These are phyloP conservation scores for Dinomys branickii DNA, from an alignment of 2,113 vertebrate genomes.

Conservation along the genomic window DNA sequence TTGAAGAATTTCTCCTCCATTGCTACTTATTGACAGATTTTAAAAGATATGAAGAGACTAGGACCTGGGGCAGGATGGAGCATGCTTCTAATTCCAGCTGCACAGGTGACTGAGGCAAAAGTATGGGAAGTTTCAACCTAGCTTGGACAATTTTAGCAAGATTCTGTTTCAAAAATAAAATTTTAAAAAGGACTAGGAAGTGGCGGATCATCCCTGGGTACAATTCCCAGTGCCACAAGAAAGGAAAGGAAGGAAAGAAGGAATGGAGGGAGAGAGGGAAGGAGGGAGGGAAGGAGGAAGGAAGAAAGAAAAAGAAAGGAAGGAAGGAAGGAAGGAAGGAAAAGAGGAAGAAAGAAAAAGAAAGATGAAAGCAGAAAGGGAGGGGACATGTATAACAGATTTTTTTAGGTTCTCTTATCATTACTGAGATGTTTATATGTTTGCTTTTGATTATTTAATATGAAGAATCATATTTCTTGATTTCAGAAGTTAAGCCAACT, in stretches of 20 bases:
- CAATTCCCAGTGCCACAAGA: background rate
- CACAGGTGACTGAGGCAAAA: background rate
- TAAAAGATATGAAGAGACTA: background rate
- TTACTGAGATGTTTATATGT: background rate
- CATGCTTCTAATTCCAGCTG: background rate
- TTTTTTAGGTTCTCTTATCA: background rate
- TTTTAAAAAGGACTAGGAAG: background rate
- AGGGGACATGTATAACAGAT: no score
- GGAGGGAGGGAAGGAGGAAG: no score
- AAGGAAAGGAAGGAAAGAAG: no score
- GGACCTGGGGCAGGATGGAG: background rate
- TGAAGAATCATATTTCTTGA: background rate
- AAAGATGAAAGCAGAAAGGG: rapidly evolving
- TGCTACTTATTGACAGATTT: background rate
- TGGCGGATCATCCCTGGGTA: background rate
- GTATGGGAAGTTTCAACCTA: background rate
- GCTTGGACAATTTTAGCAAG: background rate
- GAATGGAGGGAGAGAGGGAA: no score
- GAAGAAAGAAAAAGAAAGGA: no score
- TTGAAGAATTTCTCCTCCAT: background rate
- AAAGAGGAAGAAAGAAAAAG: background rate
- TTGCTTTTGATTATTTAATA: background rate
- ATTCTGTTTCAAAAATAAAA: background rate
- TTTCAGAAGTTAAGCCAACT: background rate
- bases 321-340: no score